Percentiles rank a stretch among this genome's conserved stretches.
phyloP scores from a whole-genome alignment of 1,140 invertebrate species.

The Bombus confusus region DNA sequence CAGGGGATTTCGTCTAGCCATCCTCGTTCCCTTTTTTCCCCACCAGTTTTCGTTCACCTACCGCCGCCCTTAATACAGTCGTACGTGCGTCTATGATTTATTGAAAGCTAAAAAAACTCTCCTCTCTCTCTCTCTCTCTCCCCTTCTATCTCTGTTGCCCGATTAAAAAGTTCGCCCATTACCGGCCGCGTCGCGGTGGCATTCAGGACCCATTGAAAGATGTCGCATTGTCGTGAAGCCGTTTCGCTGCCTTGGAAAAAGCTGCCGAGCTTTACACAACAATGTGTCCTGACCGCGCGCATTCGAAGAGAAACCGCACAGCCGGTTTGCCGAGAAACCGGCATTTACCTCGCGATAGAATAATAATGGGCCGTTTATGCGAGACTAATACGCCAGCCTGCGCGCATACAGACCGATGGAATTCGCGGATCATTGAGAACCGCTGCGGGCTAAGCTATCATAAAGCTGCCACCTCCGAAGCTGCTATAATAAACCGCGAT shows the following conservation, averaged over 20 bases:
- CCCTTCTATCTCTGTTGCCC: not conserved
- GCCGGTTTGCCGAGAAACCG: conserved; percentile 13
- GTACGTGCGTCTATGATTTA: conserved; percentile 59
- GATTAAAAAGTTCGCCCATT: conserved; percentile 69
- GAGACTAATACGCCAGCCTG: conserved; percentile 23
- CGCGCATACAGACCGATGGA: not conserved
- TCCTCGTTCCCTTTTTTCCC: not conserved
- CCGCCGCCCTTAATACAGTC: conserved; percentile 42
- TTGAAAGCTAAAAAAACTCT: conserved; percentile 45
- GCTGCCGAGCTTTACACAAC: conserved; percentile 34
- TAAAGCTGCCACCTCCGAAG: conserved; percentile 47
- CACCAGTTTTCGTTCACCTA: conserved; percentile 12
- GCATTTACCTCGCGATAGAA: conserved; percentile 48
- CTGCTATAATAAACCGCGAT: conserved; percentile 42
- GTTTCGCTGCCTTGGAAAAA: conserved; percentile 50
- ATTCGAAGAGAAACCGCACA: conserved; percentile 20
- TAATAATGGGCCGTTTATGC: conserved; percentile 47
- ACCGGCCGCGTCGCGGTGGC: conserved; percentile 52
- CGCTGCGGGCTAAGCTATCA: conserved; percentile 50
- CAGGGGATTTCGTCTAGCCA: conserved; percentile 43
- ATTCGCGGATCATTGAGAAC: conserved; percentile 47
- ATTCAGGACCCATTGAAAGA: conserved; percentile 65
- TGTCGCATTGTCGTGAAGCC: conserved; percentile 63
- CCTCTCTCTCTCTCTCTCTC: not conserved
- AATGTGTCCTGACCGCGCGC: conserved; percentile 42